Evolutionary conservation across 1,140 invertebrate genomes (phyloP), one percentile per base, ranked within the genome.

Genomic region (Aphaenogaster rudis): DNA sequence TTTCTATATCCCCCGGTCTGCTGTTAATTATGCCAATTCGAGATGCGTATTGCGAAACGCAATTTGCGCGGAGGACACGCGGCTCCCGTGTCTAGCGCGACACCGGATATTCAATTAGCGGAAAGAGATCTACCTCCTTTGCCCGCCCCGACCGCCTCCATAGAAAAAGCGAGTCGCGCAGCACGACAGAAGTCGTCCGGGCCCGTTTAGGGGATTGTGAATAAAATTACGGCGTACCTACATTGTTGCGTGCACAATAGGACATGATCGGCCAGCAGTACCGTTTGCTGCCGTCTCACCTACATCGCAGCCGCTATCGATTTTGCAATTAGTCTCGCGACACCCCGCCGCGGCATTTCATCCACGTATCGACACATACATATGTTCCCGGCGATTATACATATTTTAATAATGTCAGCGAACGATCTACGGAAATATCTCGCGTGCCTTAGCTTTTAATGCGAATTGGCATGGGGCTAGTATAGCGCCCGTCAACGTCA

Each of bases 81-180:
- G 72, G 36, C n/a, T 0, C 15, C 52, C 15, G 36, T 57, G 54
- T 77, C 74, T 63, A 17, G 77, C 45, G 39, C 45, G 39, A 45
- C 80, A 17, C 69, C 80, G 80, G 69, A 84, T 76, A 76, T 84
- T 84, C 80, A 84, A 84, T 84, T 74, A 76, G 52, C 54, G 33
- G 5, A 84, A 84, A 63, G 80, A 76, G 69, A 42, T 61, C 80
- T 74, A 48, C 52, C 39, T 59, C 52, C 66, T 72, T 67, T 4
- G 45, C 45, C 15, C 67, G 28, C 28, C 45, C 39, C 28, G 28
- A 0, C 21, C 67, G 54, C 15, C 17, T 54, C 21, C 28, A 42
- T 84, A 39, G 45, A 5, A 1, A 50, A 28, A 61, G 15, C 69
- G n/a, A 33, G 67, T 61, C 39, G 42, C 21, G 28, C 54, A n/a